Evolutionary conservation across 2,888 invertebrate species (phyloP).

Genomic region (Thereva unica): DNA sequence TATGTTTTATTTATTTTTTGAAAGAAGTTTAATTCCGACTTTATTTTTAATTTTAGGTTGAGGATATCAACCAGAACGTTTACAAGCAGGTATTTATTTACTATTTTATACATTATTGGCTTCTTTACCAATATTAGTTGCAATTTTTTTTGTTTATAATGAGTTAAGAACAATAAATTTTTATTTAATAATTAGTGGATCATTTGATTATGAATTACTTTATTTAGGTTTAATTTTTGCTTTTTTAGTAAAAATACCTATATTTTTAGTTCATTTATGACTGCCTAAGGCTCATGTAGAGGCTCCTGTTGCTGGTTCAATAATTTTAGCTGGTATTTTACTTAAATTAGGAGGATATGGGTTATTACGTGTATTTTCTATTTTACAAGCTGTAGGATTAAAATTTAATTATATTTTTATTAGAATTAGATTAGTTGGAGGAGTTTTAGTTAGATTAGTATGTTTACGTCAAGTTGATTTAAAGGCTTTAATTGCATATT

Average conservation of each 20-base stretch:
- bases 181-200: conserved; percentile 60
- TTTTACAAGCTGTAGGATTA: conserved; percentile 60
- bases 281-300: conserved; percentile 77
- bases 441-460: conserved; percentile 65
- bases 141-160: conserved; percentile 50
- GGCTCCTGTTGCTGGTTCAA: conserved; percentile 72
- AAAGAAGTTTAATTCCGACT: conserved; percentile 68
- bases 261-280: conserved; percentile 72
- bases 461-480: conserved; percentile 72
- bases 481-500: conserved; percentile 75
- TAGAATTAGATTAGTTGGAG: conserved; percentile 63
- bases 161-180: conserved; percentile 60
- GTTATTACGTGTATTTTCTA: conserved; percentile 62
- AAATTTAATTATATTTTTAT: conserved; percentile 62
- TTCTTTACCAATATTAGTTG: conserved; percentile 62
- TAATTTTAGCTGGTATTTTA: conserved; percentile 74
- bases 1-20: conserved; percentile 74
- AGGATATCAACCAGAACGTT: conserved; percentile 70
- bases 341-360: conserved; percentile 76
- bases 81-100: conserved; percentile 69
- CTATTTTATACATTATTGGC: conserved; percentile 72
- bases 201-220: conserved; percentile 56
- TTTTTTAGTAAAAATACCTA: conserved; percentile 74
- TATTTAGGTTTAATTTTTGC: conserved; percentile 64
- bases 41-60: conserved; percentile 70